phyloP scores from a whole-genome alignment of 2,888 invertebrate species.

The Pseudanteris insignis region DNA sequence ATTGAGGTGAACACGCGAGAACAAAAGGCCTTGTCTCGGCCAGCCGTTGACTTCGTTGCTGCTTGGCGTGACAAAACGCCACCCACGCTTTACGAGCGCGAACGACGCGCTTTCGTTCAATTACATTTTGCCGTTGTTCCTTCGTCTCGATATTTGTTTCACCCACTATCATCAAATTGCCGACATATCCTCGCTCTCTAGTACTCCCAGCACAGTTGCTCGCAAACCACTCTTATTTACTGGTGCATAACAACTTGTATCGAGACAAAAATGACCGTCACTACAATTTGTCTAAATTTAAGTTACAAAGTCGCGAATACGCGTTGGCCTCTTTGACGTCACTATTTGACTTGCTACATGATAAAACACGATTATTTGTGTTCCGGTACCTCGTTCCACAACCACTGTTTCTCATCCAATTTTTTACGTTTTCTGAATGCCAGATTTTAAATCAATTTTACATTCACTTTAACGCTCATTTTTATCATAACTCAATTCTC shows the following conservation, averaged over 20 bases:
- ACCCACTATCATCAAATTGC: conserved; percentile 12
- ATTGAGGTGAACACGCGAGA: conserved; percentile 21
- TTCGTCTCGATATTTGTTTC: conserved; percentile 17
- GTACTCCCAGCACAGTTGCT: neutral
- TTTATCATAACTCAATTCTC: too few species aligned
- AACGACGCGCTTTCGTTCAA: conserved; percentile 12
- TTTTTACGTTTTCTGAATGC: too few species aligned
- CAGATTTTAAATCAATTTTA: too few species aligned
- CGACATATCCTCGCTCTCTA: conserved; percentile 18
- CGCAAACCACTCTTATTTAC: neutral
- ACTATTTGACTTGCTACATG: too few species aligned
- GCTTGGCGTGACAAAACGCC: conserved; percentile 24
- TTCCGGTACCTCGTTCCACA: too few species aligned
- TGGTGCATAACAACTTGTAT: too few species aligned
- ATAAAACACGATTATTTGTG: too few species aligned
- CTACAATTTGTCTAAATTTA: conserved; percentile 12
- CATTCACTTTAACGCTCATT: too few species aligned
- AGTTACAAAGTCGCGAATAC: neutral
- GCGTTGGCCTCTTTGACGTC: too few species aligned
- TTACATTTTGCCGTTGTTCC: conserved; percentile 19
- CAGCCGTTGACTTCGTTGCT: conserved; percentile 32
- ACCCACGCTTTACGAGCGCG: conserved; percentile 26
- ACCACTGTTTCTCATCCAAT: too few species aligned
- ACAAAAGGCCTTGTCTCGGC: conserved; percentile 38
- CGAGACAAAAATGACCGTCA: conserved; percentile 6